A percentile compares a stretch with the other conserved stretches of the same genome.
phyloP scores from a whole-genome alignment of 1,140 invertebrate genomes.

The Pseudachorutes palmiensis region DNA sequence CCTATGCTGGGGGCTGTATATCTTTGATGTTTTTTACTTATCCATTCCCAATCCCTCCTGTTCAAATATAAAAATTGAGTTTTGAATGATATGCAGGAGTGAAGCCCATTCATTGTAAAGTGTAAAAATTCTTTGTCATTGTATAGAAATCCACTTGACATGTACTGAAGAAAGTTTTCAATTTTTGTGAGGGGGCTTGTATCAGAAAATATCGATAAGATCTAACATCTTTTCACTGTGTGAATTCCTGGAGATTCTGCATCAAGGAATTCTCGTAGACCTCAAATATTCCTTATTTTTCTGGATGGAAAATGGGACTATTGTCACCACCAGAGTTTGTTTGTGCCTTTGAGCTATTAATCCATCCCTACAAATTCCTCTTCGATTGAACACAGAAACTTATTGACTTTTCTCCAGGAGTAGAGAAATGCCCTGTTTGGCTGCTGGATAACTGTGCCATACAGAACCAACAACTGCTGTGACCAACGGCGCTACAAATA shows the following conservation, averaged over 20 bases:
- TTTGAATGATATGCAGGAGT: too few species aligned
- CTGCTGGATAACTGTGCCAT: too few species aligned
- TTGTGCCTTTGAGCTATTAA: slow-evolving; percentile 11
- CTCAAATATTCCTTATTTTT: not conserved
- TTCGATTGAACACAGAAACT: not conserved
- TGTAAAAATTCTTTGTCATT: not conserved
- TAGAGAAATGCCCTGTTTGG: not conserved
- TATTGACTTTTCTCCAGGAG: slow-evolving; percentile 9
- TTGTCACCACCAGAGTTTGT: slow-evolving; percentile 5
- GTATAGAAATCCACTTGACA: not conserved
- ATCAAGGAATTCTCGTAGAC: not conserved
- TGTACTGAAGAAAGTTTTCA: not conserved
- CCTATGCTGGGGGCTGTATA: too few species aligned
- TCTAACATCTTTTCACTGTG: not conserved
- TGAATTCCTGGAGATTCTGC: not conserved
- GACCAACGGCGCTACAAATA: too few species aligned
- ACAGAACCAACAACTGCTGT: too few species aligned
- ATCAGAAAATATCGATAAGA: not conserved
- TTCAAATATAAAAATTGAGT: too few species aligned
- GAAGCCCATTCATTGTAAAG: not conserved
- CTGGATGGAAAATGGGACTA: not conserved
- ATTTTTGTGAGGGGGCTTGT: not conserved
- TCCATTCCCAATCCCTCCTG: too few species aligned
- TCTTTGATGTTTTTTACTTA: too few species aligned
- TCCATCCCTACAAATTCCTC: not conserved